These are phyloP conservation scores for Hololepta plana DNA, from an alignment of 2,888 invertebrate genomes.

Conservation along the genomic window DNA sequence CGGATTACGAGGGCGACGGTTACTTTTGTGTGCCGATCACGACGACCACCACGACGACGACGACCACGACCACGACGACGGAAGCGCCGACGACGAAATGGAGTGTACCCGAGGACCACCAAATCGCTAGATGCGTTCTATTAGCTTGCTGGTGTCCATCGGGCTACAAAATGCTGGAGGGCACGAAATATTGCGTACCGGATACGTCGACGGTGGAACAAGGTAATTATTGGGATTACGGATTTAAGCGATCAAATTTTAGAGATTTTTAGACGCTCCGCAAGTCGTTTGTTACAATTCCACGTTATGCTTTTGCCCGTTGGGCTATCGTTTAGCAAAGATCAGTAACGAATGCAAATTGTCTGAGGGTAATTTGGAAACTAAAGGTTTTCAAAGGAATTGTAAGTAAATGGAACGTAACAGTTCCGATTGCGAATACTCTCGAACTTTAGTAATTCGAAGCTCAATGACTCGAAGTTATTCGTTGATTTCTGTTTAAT, in stretches of 20 bases:
- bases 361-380: no score
- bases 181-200: constrained; percentile 16
- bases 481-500: no score
- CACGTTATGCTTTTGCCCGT: constrained; percentile 27
- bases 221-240: constrained; percentile 1
- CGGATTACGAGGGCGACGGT: constrained; percentile 32
- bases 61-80: constrained; percentile 7
- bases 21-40: constrained; percentile 24
- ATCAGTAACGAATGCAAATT: no score
- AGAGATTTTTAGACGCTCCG: no score
- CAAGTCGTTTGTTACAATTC: constrained; percentile 25
- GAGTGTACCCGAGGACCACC: constrained; percentile 10
- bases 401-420: no score
- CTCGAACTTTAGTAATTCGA: no score
- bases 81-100: constrained; percentile 7
- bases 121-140: constrained; percentile 23
- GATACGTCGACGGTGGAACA: background rate
- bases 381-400: no score
- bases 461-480: no score
- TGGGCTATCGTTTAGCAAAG: no score
- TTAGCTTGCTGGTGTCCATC: constrained; percentile 39
- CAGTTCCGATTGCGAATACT: no score
- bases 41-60: constrained; percentile 3
- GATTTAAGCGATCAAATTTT: constrained; percentile 4
- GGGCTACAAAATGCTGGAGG: constrained; percentile 27